Percentiles rank a stretch among this genome's conserved stretches.
Evolutionary conservation across 2,888 invertebrate species (phyloP).

Genomic region (Drosophila paramelanica): DNA sequence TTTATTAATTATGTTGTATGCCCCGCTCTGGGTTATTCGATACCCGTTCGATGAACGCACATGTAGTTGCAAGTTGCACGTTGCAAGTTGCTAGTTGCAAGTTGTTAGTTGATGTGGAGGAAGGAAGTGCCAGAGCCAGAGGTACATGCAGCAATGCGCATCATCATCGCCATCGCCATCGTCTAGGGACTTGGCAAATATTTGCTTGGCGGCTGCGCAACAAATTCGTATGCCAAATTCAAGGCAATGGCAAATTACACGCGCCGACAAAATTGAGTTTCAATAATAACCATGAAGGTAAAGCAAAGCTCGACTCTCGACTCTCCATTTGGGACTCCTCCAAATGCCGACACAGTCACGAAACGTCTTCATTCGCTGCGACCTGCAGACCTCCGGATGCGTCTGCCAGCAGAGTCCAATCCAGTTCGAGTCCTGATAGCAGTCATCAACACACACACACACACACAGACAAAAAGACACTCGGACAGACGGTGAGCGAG

Average conservation of each 20-base stretch:
- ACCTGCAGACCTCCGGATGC: conserved; percentile 79
- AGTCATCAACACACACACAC: conserved; percentile 60
- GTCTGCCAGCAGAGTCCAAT: conserved; percentile 47
- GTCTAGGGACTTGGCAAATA: conserved; percentile 54
- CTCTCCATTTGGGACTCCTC: conserved; percentile 44
- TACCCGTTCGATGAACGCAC: conserved; percentile 62
- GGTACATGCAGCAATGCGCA: conserved; percentile 59
- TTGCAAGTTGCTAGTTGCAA: conserved; percentile 31
- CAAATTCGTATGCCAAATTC: conserved; percentile 80
- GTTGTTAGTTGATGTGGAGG: conserved; percentile 41
- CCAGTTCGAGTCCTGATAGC: conserved; percentile 58
- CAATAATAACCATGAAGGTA: conserved; percentile 79
- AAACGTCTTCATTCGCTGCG: conserved; percentile 84
- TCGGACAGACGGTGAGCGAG: conserved; percentile 21
- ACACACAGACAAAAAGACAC: conserved; percentile 28
- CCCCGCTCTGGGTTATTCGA: conserved; percentile 66
- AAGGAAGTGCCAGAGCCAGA: conserved; percentile 67
- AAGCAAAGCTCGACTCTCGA: conserved; percentile 38
- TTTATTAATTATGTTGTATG: conserved; percentile 82
- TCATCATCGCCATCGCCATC: conserved; percentile 1
- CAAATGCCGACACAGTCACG: conserved; percentile 80
- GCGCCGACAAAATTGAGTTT: conserved; percentile 81
- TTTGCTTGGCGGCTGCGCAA: conserved; percentile 72
- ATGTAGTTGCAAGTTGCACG: conserved; percentile 48
- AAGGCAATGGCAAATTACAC: conserved; percentile 77